A percentile compares a stretch with the other conserved stretches of the same genome.
These are phyloP conservation scores for Tetragonula clypearis DNA, from an alignment of 1,140 invertebrate genomes.

Conservation along the genomic window DNA sequence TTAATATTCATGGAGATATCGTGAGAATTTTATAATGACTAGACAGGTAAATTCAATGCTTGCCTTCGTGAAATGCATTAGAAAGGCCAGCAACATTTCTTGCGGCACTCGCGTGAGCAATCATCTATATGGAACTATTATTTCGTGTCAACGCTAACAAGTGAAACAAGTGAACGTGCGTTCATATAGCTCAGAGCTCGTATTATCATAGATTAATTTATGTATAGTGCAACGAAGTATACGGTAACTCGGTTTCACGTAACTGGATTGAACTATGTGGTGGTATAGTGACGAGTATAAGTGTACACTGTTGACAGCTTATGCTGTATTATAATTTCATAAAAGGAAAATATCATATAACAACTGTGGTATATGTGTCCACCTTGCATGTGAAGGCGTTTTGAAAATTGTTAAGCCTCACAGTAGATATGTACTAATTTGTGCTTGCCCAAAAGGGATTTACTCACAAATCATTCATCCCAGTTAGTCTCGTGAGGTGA, in stretches of 20 bases:
- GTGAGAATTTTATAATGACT: not conserved
- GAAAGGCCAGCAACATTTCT: not conserved
- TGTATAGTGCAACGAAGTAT: no score
- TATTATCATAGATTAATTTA: constrained; percentile 25
- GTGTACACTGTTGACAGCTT: no score
- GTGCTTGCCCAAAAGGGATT: no score
- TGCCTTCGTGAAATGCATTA: not conserved
- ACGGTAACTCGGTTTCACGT: not conserved
- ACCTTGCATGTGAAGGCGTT: no score
- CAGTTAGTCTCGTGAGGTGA: no score
- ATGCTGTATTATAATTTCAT: no score
- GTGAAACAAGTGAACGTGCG: not conserved
- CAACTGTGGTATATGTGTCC: no score
- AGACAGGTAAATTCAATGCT: not conserved
- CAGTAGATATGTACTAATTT: no score
- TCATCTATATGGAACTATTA: not conserved
- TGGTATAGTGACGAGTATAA: not conserved
- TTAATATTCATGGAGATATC: not conserved
- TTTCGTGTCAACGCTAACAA: not conserved
- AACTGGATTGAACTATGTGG: not conserved
- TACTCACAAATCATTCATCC: no score
- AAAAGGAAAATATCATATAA: no score
- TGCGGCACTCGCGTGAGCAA: not conserved
- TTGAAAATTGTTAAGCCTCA: no score
- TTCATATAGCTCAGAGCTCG: not conserved